These are phyloP conservation scores for Karalla daura DNA, from an alignment of 2,797 vertebrate genomes.

Conservation along the genomic window DNA sequence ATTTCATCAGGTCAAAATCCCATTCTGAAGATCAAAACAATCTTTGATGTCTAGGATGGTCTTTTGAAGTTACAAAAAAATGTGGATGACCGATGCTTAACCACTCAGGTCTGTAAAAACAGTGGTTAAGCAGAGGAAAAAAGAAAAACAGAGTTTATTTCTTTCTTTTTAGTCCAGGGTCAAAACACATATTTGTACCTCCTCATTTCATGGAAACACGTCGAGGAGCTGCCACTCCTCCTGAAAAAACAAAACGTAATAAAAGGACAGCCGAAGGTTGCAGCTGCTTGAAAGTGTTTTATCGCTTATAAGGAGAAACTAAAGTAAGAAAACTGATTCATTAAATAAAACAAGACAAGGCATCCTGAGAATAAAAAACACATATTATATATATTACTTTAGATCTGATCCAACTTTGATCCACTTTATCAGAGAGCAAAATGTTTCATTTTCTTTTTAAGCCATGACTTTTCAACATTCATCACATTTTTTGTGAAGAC, in stretches of 20 bases:
- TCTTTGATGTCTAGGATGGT: conserved; percentile 57
- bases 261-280: conserved; percentile 16
- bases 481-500: no score
- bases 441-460: background rate
- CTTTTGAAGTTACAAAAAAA: conserved; percentile 51
- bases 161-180: conserved; percentile 2
- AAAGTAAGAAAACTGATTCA: background rate
- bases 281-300: background rate
- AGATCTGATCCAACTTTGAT: background rate
- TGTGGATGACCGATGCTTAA: conserved; percentile 45
- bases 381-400: background rate
- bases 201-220: conserved; percentile 1
- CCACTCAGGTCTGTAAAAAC: conserved; percentile 41
- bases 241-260: background rate
- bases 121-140: conserved; percentile 18
- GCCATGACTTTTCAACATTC: background rate
- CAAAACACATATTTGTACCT: conserved; percentile 18
- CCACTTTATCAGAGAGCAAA: background rate
- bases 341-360: background rate
- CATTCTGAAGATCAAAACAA: conserved; percentile 56
- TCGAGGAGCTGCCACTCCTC: conserved; percentile 7
- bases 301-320: background rate
- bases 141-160: background rate
- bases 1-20: conserved; percentile 60
- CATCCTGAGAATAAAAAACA: background rate